phyloP scores from a whole-genome alignment of 2,888 invertebrate genomes.

The Harpalus rufipes region DNA sequence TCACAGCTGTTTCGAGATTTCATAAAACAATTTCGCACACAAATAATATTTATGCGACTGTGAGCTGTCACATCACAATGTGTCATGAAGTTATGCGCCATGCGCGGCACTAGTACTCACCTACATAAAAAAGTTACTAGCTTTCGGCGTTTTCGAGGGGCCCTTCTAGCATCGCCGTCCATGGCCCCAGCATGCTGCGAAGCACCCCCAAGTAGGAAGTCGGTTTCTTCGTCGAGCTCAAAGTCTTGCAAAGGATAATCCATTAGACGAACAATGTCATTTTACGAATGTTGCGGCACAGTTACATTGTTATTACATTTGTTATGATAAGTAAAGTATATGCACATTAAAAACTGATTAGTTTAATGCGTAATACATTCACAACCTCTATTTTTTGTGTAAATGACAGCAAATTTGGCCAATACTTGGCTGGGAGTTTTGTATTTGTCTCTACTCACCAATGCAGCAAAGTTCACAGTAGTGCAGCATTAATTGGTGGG shows the following conservation, averaged over 20 bases:
- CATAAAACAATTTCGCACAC: not conserved
- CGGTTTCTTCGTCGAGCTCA: conserved; percentile 76
- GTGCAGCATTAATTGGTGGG: conserved; percentile 30
- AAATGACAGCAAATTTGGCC: conserved; percentile 35
- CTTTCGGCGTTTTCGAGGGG: conserved; percentile 73
- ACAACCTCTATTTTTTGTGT: conserved; percentile 36
- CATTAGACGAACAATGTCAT: conserved; percentile 71
- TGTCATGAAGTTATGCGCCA: conserved; percentile 53
- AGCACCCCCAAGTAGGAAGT: conserved; percentile 75
- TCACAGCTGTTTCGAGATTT: not conserved
- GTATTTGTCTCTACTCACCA: conserved; percentile 45
- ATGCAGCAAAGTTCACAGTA: conserved; percentile 53
- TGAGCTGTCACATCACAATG: conserved; percentile 53
- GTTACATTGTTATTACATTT: not conserved
- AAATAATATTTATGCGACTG: conserved; percentile 37
- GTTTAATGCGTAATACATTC: not conserved
- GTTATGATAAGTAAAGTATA: conserved; percentile 1
- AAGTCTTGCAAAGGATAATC: conserved; percentile 78
- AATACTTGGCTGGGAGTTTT: conserved; percentile 44
- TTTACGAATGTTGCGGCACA: not conserved
- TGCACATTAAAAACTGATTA: conserved; percentile 8
- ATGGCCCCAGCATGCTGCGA: conserved; percentile 75
- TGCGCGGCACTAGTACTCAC: conserved; percentile 70
- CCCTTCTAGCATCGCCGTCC: conserved; percentile 75
- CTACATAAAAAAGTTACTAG: conserved; percentile 74